These are phyloP conservation scores for Agrochola macilenta DNA, from an alignment of 2,888 invertebrate genomes.

Conservation along the genomic window DNA sequence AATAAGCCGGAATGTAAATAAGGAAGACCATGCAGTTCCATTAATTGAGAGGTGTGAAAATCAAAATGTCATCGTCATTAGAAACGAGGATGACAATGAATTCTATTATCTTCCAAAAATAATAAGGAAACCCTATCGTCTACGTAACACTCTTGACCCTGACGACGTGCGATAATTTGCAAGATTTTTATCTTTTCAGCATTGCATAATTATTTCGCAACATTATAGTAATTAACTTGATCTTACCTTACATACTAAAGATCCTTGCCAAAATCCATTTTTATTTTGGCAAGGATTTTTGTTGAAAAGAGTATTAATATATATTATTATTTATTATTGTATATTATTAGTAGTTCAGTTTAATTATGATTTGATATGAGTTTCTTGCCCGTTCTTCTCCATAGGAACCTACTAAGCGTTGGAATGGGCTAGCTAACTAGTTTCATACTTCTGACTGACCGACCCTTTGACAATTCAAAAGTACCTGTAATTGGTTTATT, in stretches of 20 bases:
- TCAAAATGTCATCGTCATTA: slow-evolving; percentile 20
- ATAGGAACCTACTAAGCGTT: no score
- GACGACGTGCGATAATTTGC: slow-evolving; percentile 40
- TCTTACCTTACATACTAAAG: neutral
- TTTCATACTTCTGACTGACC: no score
- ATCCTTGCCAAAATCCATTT: neutral
- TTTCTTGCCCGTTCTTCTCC: no score
- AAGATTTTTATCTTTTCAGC: slow-evolving; percentile 30
- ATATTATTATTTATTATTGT: no score
- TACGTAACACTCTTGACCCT: slow-evolving; percentile 37
- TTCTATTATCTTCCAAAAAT: slow-evolving; percentile 44
- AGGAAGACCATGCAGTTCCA: slow-evolving; percentile 17
- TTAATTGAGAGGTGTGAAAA: slow-evolving; percentile 6
- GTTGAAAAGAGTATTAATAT: neutral
- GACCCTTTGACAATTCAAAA: no score
- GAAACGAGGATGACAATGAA: slow-evolving; percentile 36
- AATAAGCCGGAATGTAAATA: neutral
- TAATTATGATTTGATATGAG: no score
- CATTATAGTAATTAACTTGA: neutral
- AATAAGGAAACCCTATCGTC: slow-evolving; percentile 39
- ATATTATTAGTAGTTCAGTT: no score
- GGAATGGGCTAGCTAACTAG: no score
- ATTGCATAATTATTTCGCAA: slow-evolving; percentile 31
- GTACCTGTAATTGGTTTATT: no score
- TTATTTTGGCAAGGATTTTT: no score